Evolutionary conservation across 2,888 invertebrate genomes (phyloP).

Genomic region (Drosophila pegasa): DNA sequence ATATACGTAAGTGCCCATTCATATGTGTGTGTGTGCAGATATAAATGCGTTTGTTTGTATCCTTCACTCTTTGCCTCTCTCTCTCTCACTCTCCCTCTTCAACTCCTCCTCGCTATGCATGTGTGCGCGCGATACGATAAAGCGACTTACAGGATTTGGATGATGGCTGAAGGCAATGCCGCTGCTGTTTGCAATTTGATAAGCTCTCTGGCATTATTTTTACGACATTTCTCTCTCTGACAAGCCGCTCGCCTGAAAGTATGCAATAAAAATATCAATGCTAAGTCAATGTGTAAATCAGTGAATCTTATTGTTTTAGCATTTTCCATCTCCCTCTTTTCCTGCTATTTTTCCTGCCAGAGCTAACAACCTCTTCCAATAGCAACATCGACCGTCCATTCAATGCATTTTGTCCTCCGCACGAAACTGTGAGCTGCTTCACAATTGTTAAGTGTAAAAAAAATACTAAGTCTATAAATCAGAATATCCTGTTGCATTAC

Average conservation of each 20-base stretch:
- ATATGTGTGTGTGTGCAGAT: constrained; percentile 7
- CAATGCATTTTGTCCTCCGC: constrained; percentile 34
- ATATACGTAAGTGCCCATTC: constrained; percentile 41
- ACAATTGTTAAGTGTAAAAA: constrained; percentile 11
- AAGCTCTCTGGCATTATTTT: constrained; percentile 78
- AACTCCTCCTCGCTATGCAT: constrained; percentile 20
- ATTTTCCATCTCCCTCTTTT: constrained; percentile 21
- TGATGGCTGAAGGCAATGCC: constrained; percentile 70
- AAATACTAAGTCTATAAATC: neutral
- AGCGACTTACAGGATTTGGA: constrained; percentile 79
- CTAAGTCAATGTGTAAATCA: constrained; percentile 77
- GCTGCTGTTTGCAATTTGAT: constrained; percentile 75
- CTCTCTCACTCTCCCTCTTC: neutral
- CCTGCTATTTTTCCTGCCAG: neutral
- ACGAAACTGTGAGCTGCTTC: constrained; percentile 14
- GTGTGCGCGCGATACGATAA: constrained; percentile 63
- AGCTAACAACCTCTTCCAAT: neutral
- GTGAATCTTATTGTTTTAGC: constrained; percentile 71
- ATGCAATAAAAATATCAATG: constrained; percentile 76
- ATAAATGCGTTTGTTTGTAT: constrained; percentile 21
- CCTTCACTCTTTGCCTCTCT: neutral
- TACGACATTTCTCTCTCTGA: constrained; percentile 66
- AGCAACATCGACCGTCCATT: constrained; percentile 16
- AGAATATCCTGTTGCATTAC: constrained; percentile 19
- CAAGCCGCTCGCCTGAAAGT: constrained; percentile 57